Percentiles rank a stretch among this genome's conserved stretches.
Conservation (phyloP, 2,888 invertebrate genomes). For the Hypselothyrea guttata region DNA sequence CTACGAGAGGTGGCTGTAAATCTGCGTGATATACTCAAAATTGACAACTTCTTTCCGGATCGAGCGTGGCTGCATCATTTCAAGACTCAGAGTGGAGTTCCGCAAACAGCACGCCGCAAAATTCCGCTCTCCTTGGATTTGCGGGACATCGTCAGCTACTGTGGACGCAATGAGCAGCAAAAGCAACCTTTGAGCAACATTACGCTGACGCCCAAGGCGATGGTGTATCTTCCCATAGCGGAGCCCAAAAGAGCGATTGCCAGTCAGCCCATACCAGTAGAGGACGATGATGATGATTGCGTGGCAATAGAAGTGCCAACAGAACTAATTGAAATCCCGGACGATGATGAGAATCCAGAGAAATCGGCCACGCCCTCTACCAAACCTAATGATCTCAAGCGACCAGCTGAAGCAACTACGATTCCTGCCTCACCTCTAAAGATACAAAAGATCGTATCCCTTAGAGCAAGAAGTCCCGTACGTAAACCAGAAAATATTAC, state of each 20-base stretch:
- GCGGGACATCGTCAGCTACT: conserved; percentile 78
- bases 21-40: conserved; percentile 74
- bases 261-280: conserved; percentile 2
- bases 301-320: conserved; percentile 47
- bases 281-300: conserved; percentile 48
- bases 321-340: conserved; percentile 54
- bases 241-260: conserved; percentile 22
- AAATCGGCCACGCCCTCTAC: not conserved
- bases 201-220: conserved; percentile 64
- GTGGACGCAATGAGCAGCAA: conserved; percentile 70
- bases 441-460: conserved; percentile 67
- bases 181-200: conserved; percentile 55
- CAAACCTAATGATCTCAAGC: conserved; percentile 18
- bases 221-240: conserved; percentile 21
- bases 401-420: conserved; percentile 1
- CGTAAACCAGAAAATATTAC: no score
- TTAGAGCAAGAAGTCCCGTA: conserved; percentile 22
- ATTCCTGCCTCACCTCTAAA: conserved; percentile 47
- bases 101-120: conserved; percentile 42
- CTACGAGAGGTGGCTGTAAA: conserved; percentile 66
- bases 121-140: conserved; percentile 74
- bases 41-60: conserved; percentile 76
- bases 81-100: conserved; percentile 57
- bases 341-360: conserved; percentile 47
- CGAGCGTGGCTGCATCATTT: conserved; percentile 73